Evolutionary conservation across 2,113 vertebrate genomes (phyloP).

Genomic region (Tricholaema leucomelas): DNA sequence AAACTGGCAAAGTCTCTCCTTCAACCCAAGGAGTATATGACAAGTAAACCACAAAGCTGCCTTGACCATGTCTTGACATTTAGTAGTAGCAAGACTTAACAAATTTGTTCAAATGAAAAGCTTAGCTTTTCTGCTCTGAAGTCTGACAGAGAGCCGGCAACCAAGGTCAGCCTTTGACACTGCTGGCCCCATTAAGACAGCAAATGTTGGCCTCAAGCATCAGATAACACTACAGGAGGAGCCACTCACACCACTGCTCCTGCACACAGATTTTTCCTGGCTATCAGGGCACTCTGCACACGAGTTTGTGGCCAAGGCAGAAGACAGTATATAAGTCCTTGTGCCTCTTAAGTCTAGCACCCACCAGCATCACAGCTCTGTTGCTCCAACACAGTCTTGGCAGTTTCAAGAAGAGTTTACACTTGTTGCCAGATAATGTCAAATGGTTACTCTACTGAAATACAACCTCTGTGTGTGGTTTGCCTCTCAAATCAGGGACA

Average conservation of each 20-base stretch:
- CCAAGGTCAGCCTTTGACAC: neutral
- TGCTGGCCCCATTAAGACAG: neutral
- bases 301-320: accelerated
- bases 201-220: neutral
- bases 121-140: neutral
- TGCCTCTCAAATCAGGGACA: neutral
- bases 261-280: neutral
- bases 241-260: neutral
- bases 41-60: neutral
- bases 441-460: neutral
- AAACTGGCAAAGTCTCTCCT: neutral
- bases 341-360: neutral
- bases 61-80: neutral
- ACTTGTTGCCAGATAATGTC: neutral
- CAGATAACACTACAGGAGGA: neutral
- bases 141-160: neutral
- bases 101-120: neutral
- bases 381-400: neutral
- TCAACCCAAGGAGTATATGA: neutral
- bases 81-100: neutral
- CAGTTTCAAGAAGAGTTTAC: neutral
- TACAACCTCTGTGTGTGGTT: neutral
- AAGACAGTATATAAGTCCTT: neutral
- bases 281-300: neutral
- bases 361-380: neutral